Base-by-base conservation (phyloP, 2,797 vertebrate species). In the Aeoliscus strigatus region DNA sequence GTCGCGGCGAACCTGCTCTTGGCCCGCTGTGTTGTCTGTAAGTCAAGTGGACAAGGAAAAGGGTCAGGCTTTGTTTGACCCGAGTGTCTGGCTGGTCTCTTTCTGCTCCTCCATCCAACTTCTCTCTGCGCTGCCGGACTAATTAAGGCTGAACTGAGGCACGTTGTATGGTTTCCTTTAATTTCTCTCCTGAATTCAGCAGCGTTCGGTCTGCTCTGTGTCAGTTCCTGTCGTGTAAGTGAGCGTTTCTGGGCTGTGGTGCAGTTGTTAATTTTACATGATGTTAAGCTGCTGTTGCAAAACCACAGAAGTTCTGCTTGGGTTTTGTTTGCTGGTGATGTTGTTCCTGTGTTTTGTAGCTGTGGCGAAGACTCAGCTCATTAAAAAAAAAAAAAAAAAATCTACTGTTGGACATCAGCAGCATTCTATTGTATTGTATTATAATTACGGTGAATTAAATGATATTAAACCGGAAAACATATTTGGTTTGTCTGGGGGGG, bases 41-140 rank as follows among this genome's bases (percentile, higher is more conserved):
- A 58, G 54, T 45, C 16, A 30, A 62, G 52, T 21, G 38, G 23
- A 27, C n/a, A 48, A 62, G 66, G 27, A 74, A 47, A 61, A 60
- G 53, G 16, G 52, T 24, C 6, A 40, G 55, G 52, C 57, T 60
- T 31, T 60, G 50, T 40, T 48, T 45, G 58, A n/a, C n/a, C n/a
- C n/a, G n/a, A n/a, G n/a, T n/a, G n/a, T n/a, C n/a, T 46, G 27
- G 13, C 33, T 57, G 42, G 14, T 42, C 44, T 44, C 29, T 30
- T 14, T 43, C n/a, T 33, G n/a, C 42, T 56, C 7, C 12, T 13
- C 24, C 11, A n/a, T 28, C 29, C 25, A 41, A 57, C 55, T 48
- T 50, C 11, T 50, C 42, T 61, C 29, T 43, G 36, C 43, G 39
- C 49, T 17, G 12, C 34, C 26, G 39, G 48, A 68, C 66, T 59